A percentile compares a stretch with the other conserved stretches of the same genome.
These are phyloP conservation scores for Lysandra bellargus DNA, from an alignment of 2,888 invertebrate genomes.

Conservation along the genomic window DNA sequence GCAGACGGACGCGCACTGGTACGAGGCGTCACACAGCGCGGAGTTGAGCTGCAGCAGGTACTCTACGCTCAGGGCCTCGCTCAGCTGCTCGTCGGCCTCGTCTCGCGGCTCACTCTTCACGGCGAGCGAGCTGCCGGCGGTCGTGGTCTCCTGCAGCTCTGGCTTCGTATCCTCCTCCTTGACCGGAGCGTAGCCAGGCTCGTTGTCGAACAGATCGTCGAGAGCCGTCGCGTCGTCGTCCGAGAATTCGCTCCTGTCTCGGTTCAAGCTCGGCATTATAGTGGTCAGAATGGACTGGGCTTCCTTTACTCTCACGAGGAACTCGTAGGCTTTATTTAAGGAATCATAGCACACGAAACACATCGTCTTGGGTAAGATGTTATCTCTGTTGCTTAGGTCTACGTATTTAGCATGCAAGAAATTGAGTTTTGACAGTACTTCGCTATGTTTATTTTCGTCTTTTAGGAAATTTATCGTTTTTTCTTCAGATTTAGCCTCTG, in stretches of 20 bases:
- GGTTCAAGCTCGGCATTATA: slow-evolving; percentile 46
- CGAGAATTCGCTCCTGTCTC: slow-evolving; percentile 50
- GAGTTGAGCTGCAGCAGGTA: slow-evolving; percentile 53
- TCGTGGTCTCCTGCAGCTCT: slow-evolving; percentile 37
- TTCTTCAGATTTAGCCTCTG: slow-evolving; percentile 56
- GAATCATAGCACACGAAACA: slow-evolving; percentile 66
- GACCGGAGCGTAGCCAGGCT: slow-evolving; percentile 34
- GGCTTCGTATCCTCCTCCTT: slow-evolving; percentile 39
- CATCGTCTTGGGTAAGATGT: slow-evolving; percentile 60
- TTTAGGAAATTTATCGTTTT: slow-evolving; percentile 53
- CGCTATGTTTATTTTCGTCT: slow-evolving; percentile 53
- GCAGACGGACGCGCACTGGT: slow-evolving; percentile 56
- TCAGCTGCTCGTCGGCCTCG: slow-evolving; percentile 46
- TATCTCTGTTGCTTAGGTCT: slow-evolving; percentile 54
- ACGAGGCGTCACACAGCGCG: slow-evolving; percentile 41
- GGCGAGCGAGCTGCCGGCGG: slow-evolving; percentile 43
- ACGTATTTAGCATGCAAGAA: slow-evolving; percentile 66
- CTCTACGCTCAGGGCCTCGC: slow-evolving; percentile 56
- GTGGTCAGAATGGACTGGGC: slow-evolving; percentile 55
- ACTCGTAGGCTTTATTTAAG: slow-evolving; percentile 62
- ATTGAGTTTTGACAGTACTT: slow-evolving; percentile 54
- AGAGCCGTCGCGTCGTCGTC: slow-evolving; percentile 54
- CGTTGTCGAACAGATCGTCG: slow-evolving; percentile 51
- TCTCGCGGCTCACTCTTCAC: slow-evolving; percentile 64
- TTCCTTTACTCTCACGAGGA: slow-evolving; percentile 56